Evolutionary conservation across 2,113 vertebrate genomes (phyloP).

Genomic region (Riparia riparia): DNA sequence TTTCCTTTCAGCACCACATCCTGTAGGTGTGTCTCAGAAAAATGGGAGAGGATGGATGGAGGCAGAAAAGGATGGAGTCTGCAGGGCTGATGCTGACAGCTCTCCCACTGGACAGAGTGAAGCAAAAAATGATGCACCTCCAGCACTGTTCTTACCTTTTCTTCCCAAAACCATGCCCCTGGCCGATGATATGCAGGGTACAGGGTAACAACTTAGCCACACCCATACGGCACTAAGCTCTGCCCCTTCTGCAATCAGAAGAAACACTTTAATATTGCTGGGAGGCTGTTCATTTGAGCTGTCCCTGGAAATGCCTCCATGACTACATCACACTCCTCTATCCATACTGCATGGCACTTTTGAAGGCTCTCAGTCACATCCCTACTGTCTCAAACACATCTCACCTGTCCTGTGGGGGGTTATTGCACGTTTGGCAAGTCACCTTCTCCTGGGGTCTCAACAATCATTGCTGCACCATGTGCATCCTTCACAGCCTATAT

Average conservation of each 20-base stretch:
- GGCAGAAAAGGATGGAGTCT: background rate
- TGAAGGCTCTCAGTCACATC: background rate
- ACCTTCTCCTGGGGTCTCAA: background rate
- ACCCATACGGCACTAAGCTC: background rate
- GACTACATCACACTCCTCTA: background rate
- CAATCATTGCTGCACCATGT: background rate
- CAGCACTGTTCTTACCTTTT: background rate
- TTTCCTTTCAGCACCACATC: background rate
- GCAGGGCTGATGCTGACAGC: background rate
- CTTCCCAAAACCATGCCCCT: background rate
- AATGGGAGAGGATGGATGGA: background rate
- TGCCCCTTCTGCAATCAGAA: background rate
- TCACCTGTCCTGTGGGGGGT: background rate
- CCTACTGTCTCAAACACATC: background rate
- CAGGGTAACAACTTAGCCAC: background rate
- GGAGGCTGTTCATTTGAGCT: background rate
- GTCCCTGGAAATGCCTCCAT: background rate
- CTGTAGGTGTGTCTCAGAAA: background rate
- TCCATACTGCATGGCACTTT: background rate
- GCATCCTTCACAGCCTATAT: background rate
- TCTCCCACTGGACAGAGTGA: rapidly evolving
- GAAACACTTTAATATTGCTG: background rate
- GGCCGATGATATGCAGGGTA: rapidly evolving
- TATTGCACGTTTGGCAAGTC: background rate
- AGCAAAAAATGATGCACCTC: rapidly evolving